These are phyloP conservation scores for Tringa solitaria DNA, from an alignment of 2,113 vertebrate genomes.

Conservation along the genomic window DNA sequence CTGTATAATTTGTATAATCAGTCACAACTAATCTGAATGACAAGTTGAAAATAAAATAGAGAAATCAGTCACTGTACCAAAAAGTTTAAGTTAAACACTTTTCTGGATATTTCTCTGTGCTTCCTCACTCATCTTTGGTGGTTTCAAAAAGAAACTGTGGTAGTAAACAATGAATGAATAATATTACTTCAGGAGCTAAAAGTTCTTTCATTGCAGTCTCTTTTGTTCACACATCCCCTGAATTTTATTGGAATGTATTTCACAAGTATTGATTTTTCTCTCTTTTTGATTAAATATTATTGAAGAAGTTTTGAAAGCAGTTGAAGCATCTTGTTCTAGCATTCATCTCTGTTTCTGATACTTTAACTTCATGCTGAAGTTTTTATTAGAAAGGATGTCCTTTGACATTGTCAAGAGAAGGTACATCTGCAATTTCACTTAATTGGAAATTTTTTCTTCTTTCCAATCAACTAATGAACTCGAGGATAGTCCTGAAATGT, in stretches of 20 bases:
- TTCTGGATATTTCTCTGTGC: background rate
- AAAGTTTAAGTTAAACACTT: background rate
- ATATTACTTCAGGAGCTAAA: background rate
- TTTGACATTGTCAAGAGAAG: background rate
- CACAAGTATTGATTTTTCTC: background rate
- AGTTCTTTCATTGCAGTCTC: background rate
- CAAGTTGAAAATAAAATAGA: background rate
- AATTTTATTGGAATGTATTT: background rate
- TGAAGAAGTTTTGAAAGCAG: background rate
- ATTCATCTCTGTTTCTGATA: background rate
- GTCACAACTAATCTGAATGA: background rate
- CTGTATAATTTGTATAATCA: background rate
- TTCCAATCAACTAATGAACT: background rate
- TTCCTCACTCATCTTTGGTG: background rate
- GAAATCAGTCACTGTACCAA: background rate
- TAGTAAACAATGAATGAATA: background rate
- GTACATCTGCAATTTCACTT: background rate
- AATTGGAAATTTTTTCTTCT: background rate
- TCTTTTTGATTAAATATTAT: background rate
- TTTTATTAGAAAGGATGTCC: background rate
- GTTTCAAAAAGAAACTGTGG: background rate
- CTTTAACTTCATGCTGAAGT: background rate
- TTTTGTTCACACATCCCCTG: background rate
- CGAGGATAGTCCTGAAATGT: background rate
- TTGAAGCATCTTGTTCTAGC: background rate